A percentile compares a stretch with the other conserved stretches of the same genome.
These are phyloP conservation scores for Mythimna impura DNA, from an alignment of 2,888 invertebrate species.

Conservation along the genomic window DNA sequence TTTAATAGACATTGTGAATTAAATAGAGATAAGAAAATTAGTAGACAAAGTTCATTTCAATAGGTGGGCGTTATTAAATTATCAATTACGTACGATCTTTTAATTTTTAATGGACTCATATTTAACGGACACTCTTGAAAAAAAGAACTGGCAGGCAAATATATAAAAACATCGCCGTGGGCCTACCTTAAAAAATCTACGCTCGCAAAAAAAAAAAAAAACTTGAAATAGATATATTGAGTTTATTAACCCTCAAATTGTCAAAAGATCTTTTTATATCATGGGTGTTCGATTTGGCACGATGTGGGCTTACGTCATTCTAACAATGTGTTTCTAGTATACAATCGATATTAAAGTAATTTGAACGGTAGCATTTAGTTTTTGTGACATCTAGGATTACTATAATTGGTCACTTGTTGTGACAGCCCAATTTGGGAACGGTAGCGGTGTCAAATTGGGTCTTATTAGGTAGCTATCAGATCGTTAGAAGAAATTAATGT, in stretches of 20 bases:
- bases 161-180: slow-evolving; percentile 18
- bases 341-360: slow-evolving; percentile 48
- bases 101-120: no score
- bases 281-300: slow-evolving; percentile 53
- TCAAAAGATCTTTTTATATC: slow-evolving; percentile 55
- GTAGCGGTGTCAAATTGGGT: slow-evolving; percentile 28
- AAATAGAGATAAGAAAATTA: not conserved
- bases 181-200: slow-evolving; percentile 17
- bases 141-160: not conserved
- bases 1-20: not conserved
- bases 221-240: not conserved
- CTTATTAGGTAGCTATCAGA: not conserved
- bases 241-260: slow-evolving; percentile 58
- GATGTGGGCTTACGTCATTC: slow-evolving; percentile 23
- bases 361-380: slow-evolving; percentile 33
- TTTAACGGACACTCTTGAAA: no score
- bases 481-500: slow-evolving; percentile 4
- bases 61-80: not conserved
- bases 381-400: slow-evolving; percentile 34
- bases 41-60: not conserved
- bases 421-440: slow-evolving; percentile 22
- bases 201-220: not conserved
- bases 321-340: slow-evolving; percentile 26
- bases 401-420: slow-evolving; percentile 54
- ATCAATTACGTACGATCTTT: slow-evolving; percentile 1